Conservation (phyloP, 2,113 vertebrate genomes). For the Pipa parva region DNA sequence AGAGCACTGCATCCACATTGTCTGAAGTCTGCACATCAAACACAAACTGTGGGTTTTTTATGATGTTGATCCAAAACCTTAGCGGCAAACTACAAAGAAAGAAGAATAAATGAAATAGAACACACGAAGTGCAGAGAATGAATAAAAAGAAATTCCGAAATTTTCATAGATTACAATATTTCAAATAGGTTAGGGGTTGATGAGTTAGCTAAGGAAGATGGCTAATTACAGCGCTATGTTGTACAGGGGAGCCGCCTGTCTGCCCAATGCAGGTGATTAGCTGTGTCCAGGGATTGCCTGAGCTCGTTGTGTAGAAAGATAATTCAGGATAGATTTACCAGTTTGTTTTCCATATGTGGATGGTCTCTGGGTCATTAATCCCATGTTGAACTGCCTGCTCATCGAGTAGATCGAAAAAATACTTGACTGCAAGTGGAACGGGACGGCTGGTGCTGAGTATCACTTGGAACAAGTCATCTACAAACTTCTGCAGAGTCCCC, state of each 20-base stretch:
- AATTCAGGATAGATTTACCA: slow-evolving; percentile 63
- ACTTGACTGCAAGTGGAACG: slow-evolving; percentile 90
- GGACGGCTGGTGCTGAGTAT: slow-evolving; percentile 92
- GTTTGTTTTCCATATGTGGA: slow-evolving; percentile 99
- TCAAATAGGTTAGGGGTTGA: too few relatives aligned
- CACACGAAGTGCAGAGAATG: too few relatives aligned
- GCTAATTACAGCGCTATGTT: too few relatives aligned
- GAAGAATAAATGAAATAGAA: too few relatives aligned
- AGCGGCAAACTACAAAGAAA: slow-evolving; percentile 77
- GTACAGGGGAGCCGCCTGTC: background rate
- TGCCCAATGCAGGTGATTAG: background rate
- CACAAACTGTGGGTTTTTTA: slow-evolving; percentile 96
- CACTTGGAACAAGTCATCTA: slow-evolving; percentile 93
- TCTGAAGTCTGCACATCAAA: slow-evolving; percentile 94
- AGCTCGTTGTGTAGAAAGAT: background rate
- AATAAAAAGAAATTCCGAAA: too few relatives aligned
- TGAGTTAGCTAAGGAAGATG: too few relatives aligned
- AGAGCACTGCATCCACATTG: slow-evolving; percentile 87
- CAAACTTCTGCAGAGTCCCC: slow-evolving; percentile 97
- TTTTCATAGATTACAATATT: too few relatives aligned
- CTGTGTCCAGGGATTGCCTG: background rate
- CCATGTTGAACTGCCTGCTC: slow-evolving; percentile 85
- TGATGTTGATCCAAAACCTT: slow-evolving; percentile 97
- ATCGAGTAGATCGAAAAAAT: slow-evolving; percentile 94
- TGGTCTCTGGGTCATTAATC: slow-evolving; percentile 87